Percentiles rank a stretch among this genome's conserved stretches.
These are phyloP conservation scores for Brevimyrus niger DNA, from an alignment of 2,113 vertebrate genomes.

Conservation along the genomic window DNA sequence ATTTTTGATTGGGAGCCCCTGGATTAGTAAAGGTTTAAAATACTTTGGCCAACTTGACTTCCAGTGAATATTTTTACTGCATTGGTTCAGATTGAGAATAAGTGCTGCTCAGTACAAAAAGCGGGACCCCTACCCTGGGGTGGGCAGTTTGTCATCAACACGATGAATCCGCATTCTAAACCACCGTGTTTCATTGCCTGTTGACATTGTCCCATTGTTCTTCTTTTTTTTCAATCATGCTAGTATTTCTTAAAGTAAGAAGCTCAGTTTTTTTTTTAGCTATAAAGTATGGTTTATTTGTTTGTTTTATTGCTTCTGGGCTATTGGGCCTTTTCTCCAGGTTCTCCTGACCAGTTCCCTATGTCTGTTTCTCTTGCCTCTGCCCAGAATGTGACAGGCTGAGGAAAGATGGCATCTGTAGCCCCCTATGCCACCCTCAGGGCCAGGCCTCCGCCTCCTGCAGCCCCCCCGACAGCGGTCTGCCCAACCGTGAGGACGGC, in stretches of 20 bases:
- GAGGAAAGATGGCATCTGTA: conserved; percentile 71
- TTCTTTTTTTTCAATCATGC: not conserved
- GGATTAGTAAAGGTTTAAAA: not conserved
- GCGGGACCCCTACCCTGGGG: not conserved
- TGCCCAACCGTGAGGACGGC: conserved; percentile 64
- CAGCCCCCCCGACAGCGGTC: conserved; percentile 53
- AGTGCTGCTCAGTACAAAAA: not conserved
- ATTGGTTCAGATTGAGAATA: not conserved
- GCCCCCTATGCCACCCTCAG: conserved; percentile 71
- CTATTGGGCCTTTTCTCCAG: not conserved
- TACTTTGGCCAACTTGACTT: not conserved
- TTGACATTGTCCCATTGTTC: not conserved
- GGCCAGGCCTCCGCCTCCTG: conserved; percentile 62
- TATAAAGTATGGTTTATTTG: not conserved
- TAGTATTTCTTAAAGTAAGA: not conserved
- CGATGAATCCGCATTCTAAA: not conserved
- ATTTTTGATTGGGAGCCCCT: not conserved
- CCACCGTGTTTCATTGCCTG: not conserved
- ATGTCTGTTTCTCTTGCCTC: not conserved
- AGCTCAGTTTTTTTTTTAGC: not conserved
- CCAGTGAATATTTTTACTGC: not conserved
- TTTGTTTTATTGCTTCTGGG: not conserved
- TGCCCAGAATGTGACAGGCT: conserved; percentile 72
- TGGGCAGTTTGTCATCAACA: not conserved
- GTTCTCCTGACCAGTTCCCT: not conserved